These are phyloP conservation scores for Sceliomorpha sp. DNA, from an alignment of 2,888 invertebrate species.

Conservation along the genomic window DNA sequence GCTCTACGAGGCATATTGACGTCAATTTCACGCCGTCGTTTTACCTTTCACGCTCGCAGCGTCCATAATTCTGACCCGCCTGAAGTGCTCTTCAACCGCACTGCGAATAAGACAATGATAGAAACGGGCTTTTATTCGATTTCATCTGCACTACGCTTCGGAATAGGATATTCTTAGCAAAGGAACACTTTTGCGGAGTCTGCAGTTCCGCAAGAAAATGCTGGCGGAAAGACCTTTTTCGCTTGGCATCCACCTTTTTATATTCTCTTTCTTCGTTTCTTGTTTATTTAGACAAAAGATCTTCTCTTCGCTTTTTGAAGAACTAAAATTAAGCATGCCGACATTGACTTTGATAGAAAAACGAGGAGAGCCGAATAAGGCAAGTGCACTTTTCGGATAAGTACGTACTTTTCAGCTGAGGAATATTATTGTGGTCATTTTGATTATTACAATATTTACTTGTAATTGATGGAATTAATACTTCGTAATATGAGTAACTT, in stretches of 20 bases:
- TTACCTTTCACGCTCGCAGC: not conserved
- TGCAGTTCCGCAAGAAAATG: constrained; percentile 10
- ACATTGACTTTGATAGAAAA: too few relatives aligned
- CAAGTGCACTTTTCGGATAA: too few relatives aligned
- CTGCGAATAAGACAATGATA: constrained; percentile 41
- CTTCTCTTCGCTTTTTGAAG: too few relatives aligned
- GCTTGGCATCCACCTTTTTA: constrained; percentile 8
- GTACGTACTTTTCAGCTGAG: too few relatives aligned
- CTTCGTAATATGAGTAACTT: too few relatives aligned
- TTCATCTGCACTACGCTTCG: constrained; percentile 16
- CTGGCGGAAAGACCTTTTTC: constrained; percentile 5
- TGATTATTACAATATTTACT: too few relatives aligned
- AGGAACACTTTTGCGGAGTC: constrained; percentile 20
- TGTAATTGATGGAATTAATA: too few relatives aligned
- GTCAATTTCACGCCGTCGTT: constrained; percentile 60
- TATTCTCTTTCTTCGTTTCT: not conserved
- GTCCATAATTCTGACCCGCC: constrained; percentile 40
- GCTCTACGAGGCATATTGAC: constrained; percentile 62
- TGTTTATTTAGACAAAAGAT: not conserved
- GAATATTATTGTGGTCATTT: too few relatives aligned
- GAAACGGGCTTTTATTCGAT: constrained; percentile 35
- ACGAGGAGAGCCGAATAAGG: too few relatives aligned
- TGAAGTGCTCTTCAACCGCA: constrained; percentile 25
- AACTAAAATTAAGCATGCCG: too few relatives aligned
- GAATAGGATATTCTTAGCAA: constrained; percentile 21